Evolutionary conservation across 2,797 vertebrate species (phyloP).

Genomic region (Ceyx erithaca): DNA sequence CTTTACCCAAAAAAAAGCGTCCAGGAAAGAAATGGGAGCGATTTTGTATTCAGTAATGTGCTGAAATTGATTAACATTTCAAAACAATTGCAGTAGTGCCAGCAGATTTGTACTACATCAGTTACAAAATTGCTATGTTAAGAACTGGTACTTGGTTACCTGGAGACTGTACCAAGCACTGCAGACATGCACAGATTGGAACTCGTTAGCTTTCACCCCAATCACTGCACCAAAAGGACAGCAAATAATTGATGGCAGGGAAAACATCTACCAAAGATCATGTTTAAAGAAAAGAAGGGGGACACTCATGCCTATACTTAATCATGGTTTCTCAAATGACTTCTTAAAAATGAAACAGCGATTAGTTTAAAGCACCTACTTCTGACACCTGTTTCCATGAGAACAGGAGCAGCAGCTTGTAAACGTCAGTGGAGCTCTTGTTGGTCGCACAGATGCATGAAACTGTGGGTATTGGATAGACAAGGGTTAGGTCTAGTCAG

Average conservation of each 20-base stretch:
- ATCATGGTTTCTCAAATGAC: neutral
- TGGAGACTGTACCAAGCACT: neutral
- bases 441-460: neutral
- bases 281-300: neutral
- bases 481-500: neutral
- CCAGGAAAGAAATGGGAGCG: neutral
- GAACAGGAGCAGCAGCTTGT: conserved; percentile 53
- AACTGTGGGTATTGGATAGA: neutral
- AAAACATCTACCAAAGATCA: neutral
- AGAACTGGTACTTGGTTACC: neutral
- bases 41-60: neutral
- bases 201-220: neutral
- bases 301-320: neutral
- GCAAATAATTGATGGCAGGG: neutral
- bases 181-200: neutral
- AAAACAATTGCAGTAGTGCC: neutral
- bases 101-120: neutral
- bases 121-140: neutral
- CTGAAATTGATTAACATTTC: neutral
- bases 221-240: neutral
- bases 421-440: neutral
- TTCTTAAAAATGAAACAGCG: neutral
- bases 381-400: conserved; percentile 69
- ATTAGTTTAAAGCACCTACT: conserved; percentile 47
- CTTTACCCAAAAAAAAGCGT: neutral